Evolutionary conservation across 1,140 invertebrate species (phyloP).

Genomic region (Zaprionus davidi): DNA sequence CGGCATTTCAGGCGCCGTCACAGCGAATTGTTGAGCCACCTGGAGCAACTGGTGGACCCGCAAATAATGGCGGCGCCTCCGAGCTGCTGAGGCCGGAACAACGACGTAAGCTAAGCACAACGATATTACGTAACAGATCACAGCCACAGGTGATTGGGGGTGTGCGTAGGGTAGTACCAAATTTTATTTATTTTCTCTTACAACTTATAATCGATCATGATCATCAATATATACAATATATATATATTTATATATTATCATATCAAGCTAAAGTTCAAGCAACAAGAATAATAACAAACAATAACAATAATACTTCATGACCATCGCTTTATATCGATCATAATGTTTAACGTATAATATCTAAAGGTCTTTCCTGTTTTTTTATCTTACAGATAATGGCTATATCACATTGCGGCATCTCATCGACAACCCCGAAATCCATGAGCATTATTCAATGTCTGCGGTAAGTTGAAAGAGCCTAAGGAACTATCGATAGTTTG

Average conservation of each 20-base stretch:
- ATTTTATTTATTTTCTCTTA: slow-evolving; percentile 60
- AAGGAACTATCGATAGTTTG: slow-evolving; percentile 15
- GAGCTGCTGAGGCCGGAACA: slow-evolving; percentile 82
- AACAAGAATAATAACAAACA: neutral
- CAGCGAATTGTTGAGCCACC: slow-evolving; percentile 81
- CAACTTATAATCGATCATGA: slow-evolving; percentile 12
- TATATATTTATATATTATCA: slow-evolving; percentile 15
- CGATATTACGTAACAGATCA: slow-evolving; percentile 84
- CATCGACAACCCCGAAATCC: slow-evolving; percentile 84
- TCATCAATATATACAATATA: slow-evolving; percentile 6
- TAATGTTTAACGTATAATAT: neutral
- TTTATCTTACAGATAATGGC: slow-evolving; percentile 85
- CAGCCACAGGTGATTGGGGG: slow-evolving; percentile 85
- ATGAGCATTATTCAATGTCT: slow-evolving; percentile 89
- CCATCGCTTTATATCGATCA: slow-evolving; percentile 12
- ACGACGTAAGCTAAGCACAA: slow-evolving; percentile 84
- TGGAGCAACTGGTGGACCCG: slow-evolving; percentile 59
- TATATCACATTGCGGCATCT: slow-evolving; percentile 87
- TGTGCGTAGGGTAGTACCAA: slow-evolving; percentile 84
- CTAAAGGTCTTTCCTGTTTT: neutral
- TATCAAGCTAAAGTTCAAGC: neutral
- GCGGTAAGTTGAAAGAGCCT: slow-evolving; percentile 84
- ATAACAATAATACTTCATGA: slow-evolving; percentile 19
- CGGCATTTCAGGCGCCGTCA: slow-evolving; percentile 87
- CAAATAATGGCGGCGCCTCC: slow-evolving; percentile 65